Evolutionary conservation across 2,113 vertebrate species (phyloP).

Genomic region (Thymallus thymallus): DNA sequence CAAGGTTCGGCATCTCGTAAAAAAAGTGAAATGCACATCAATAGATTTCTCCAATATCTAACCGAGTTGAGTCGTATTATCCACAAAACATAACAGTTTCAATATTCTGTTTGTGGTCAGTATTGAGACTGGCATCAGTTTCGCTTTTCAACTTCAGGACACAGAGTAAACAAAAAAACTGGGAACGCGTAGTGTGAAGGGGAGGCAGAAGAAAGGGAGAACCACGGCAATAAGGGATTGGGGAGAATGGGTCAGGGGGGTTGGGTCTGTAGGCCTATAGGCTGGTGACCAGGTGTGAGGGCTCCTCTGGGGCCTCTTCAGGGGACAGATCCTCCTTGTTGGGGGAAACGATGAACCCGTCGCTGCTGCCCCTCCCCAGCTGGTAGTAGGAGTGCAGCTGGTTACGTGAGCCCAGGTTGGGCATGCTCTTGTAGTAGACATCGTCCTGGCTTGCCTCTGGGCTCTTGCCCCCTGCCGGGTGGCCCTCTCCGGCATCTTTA

Average conservation of each 20-base stretch:
- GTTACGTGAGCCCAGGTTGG: constrained; percentile 92
- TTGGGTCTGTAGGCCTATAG: constrained; percentile 78
- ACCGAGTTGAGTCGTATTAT: constrained; percentile 42
- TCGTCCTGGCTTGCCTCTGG: constrained; percentile 77
- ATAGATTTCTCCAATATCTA: constrained; percentile 54
- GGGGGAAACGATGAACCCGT: constrained; percentile 90
- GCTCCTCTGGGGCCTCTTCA: constrained; percentile 81
- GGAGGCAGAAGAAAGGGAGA: constrained; percentile 27
- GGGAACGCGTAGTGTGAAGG: constrained; percentile 21
- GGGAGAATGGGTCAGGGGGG: constrained; percentile 16
- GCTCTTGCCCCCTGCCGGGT: constrained; percentile 43
- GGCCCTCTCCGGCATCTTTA: constrained; percentile 51
- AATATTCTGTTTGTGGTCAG: constrained; percentile 51
- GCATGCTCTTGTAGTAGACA: constrained; percentile 99
- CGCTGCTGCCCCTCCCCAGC: constrained; percentile 94
- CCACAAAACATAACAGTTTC: constrained; percentile 23
- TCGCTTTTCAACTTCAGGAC: constrained; percentile 52
- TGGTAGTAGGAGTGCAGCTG: constrained; percentile 97
- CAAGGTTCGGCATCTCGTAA: constrained; percentile 22
- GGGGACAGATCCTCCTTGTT: constrained; percentile 87
- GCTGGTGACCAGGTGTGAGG: constrained; percentile 94
- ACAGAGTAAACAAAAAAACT: constrained; percentile 80
- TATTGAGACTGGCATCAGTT: constrained; percentile 69
- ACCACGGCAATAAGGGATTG: constrained; percentile 17
- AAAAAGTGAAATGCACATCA: constrained; percentile 51